Evolutionary conservation across 1,140 invertebrate genomes (phyloP).

Genomic region (Drosophila leontia): DNA sequence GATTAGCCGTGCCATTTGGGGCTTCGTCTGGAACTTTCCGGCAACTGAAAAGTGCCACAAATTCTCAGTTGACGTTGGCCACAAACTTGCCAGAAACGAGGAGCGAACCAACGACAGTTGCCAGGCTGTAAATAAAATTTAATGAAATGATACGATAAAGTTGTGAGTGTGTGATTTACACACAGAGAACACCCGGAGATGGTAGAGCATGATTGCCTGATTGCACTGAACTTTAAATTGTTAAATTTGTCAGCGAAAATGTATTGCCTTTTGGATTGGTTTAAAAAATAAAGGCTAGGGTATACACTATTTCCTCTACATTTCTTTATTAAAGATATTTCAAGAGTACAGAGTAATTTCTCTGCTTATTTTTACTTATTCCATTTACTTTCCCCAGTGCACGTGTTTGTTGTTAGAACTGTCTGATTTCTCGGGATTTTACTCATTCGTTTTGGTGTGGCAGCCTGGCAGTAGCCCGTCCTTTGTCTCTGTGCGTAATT

Average conservation of each 20-base stretch:
- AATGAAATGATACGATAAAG: constrained; percentile 79
- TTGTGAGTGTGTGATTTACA: constrained; percentile 80
- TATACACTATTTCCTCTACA: too few species aligned
- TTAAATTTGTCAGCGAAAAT: too few species aligned
- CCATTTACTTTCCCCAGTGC: background rate
- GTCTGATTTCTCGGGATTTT: constrained; percentile 45
- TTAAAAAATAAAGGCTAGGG: background rate
- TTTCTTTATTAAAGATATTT: too few species aligned
- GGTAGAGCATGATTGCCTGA: constrained; percentile 36
- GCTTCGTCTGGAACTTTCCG: constrained; percentile 39
- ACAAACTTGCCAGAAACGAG: constrained; percentile 42
- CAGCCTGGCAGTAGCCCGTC: constrained; percentile 25
- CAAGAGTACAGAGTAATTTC: background rate
- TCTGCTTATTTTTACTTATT: background rate
- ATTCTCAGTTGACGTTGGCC: constrained; percentile 46
- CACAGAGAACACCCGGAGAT: constrained; percentile 41
- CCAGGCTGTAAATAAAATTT: constrained; percentile 81
- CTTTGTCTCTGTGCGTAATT: constrained; percentile 71
- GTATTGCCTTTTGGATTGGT: background rate
- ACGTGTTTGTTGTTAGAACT: constrained; percentile 57
- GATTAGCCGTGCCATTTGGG: constrained; percentile 61
- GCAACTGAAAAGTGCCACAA: constrained; percentile 44
- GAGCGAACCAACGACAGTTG: constrained; percentile 34
- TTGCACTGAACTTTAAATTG: constrained; percentile 3
- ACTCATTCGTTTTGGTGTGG: background rate